Conservation (phyloP, 1,140 invertebrate genomes). For the Aphaenogaster floridana region DNA sequence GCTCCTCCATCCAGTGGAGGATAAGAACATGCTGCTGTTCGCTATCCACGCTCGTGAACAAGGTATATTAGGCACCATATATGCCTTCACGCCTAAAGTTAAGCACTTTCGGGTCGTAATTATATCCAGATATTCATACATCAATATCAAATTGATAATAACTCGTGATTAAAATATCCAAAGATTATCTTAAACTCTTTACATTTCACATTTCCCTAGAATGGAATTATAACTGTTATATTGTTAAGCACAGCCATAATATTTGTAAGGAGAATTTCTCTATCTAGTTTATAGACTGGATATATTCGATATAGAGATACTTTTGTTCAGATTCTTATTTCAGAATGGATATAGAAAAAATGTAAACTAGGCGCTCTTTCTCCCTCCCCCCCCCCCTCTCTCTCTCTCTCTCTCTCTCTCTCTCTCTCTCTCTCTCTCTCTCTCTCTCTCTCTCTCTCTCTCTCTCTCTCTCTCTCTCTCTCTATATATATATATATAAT, state of each 20-base stretch:
- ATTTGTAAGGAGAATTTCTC: not conserved
- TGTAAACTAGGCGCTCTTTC: too few relatives aligned
- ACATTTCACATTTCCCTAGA: not conserved
- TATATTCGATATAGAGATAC: not conserved
- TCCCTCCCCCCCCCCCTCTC: too few relatives aligned
- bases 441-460: too few relatives aligned
- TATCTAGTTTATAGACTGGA: not conserved
- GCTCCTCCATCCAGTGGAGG: conserved; percentile 24
- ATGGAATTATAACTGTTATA: not conserved
- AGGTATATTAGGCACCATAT: not conserved
- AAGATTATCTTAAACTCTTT: not conserved
- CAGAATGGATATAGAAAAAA: not conserved
- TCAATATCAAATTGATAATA: not conserved
- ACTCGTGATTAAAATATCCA: not conserved
- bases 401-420: too few relatives aligned
- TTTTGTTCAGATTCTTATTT: not conserved
- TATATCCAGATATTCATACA: not conserved
- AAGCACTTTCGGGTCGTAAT: not conserved
- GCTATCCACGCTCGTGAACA: conserved; percentile 44
- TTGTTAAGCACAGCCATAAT: not conserved
- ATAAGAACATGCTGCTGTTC: conserved; percentile 18
- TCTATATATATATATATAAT: too few relatives aligned
- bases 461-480: too few relatives aligned
- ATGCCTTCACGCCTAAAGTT: not conserved
- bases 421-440: too few relatives aligned